Evolutionary conservation across 2,888 invertebrate species (phyloP).

Genomic region (Sphaerophoria taeniata): DNA sequence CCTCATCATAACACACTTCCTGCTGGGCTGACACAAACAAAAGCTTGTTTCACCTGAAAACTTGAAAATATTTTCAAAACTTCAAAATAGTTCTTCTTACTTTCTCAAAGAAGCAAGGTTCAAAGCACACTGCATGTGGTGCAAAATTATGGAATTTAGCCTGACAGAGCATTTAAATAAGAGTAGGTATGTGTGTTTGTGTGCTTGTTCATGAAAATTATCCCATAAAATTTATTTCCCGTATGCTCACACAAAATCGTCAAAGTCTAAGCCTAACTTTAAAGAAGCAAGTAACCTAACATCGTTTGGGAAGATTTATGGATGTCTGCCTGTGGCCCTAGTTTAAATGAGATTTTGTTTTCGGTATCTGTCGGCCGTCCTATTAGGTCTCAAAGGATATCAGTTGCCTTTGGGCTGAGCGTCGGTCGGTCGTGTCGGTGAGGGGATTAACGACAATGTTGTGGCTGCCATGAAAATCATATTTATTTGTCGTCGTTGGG

Average conservation of each 20-base stretch:
- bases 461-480: constrained; percentile 62
- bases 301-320: constrained; percentile 62
- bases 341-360: constrained; percentile 63
- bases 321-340: constrained; percentile 36
- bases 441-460: constrained; percentile 35
- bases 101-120: not conserved
- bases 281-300: constrained; percentile 58
- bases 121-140: not conserved
- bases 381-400: not conserved
- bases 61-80: constrained; percentile 9
- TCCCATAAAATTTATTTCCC: constrained; percentile 54
- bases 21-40: not conserved
- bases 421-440: not conserved
- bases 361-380: not conserved
- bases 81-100: constrained; percentile 9
- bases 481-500: not conserved
- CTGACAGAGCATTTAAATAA: constrained; percentile 1
- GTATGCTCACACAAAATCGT: constrained; percentile 20
- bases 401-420: not conserved
- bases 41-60: constrained; percentile 7
- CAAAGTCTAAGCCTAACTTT: constrained; percentile 8
- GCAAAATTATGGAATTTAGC: constrained; percentile 7
- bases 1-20: not conserved
- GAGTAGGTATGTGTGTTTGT: not conserved
- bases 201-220: constrained; percentile 36